A percentile compares a stretch with the other conserved stretches of the same genome.
Conservation (phyloP, 2,113 vertebrate genomes). For the Mungos mungo region DNA sequence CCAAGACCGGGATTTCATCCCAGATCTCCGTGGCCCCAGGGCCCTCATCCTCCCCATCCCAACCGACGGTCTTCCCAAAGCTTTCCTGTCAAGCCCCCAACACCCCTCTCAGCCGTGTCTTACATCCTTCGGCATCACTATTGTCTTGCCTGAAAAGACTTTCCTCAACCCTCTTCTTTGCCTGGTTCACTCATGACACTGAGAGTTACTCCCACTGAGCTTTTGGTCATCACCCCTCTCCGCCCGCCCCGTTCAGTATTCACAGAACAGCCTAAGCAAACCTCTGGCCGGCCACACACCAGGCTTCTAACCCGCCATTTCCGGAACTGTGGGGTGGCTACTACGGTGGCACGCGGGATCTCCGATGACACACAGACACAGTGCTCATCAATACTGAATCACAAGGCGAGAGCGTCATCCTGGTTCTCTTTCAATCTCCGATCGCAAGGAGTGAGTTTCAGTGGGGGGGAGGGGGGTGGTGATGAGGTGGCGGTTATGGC, state of each 20-base stretch:
- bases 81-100: not conserved
- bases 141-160: not conserved
- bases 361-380: not conserved
- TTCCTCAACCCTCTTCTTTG: not conserved
- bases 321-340: not conserved
- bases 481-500: not conserved
- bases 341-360: too few species aligned
- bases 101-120: not conserved
- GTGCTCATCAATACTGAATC: not conserved
- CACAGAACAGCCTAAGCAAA: not conserved
- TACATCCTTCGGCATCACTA: not conserved
- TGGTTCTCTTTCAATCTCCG: not conserved
- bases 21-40: not conserved
- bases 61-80: too few species aligned
- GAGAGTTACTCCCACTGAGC: not conserved
- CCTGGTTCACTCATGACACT: not conserved
- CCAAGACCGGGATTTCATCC: not conserved
- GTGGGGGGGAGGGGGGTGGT: too few species aligned
- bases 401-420: not conserved
- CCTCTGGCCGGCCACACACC: not conserved
- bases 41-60: not conserved
- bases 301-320: not conserved
- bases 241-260: accelerated
- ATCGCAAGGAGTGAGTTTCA: not conserved
- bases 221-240: not conserved